phyloP scores from a whole-genome alignment of 2,888 invertebrate genomes.

The Chaitophorus viminalis region DNA sequence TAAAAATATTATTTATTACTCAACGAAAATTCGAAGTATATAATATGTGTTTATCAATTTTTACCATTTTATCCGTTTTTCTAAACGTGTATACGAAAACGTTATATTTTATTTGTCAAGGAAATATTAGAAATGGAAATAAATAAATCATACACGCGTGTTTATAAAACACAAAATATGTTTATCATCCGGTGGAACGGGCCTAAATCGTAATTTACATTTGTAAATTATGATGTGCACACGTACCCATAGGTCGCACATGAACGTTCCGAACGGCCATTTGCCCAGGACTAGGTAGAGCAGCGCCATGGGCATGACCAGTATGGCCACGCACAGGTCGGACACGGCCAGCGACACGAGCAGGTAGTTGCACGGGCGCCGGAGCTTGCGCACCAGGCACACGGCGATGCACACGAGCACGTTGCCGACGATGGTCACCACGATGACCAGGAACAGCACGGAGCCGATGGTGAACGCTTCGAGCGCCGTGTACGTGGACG shows the following conservation, averaged over 20 bases:
- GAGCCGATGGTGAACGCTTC: conserved; percentile 76
- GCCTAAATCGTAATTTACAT: too few species aligned
- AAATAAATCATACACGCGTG: too few species aligned
- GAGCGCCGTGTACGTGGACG: conserved; percentile 67
- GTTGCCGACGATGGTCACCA: conserved; percentile 88
- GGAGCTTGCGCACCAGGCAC: conserved; percentile 89
- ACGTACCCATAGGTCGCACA: conserved; percentile 90
- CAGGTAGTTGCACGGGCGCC: conserved; percentile 89
- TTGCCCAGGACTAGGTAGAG: conserved; percentile 91
- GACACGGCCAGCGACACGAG: conserved; percentile 95
- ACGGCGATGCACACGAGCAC: conserved; percentile 95
- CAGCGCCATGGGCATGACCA: conserved; percentile 98
- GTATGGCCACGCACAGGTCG: conserved; percentile 92
- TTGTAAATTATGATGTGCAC: too few species aligned
- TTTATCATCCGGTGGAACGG: too few species aligned
- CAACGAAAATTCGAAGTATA: too few species aligned
- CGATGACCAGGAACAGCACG: conserved; percentile 70
- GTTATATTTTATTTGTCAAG: too few species aligned
- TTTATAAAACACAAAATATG: too few species aligned
- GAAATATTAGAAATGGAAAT: too few species aligned
- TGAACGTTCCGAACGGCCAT: conserved; percentile 92
- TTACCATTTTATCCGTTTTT: too few species aligned
- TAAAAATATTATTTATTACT: too few species aligned
- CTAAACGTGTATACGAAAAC: too few species aligned
- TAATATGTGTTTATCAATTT: too few species aligned